Evolutionary conservation across 2,888 invertebrate genomes (phyloP).

Genomic region (Alsophila aescularia): DNA sequence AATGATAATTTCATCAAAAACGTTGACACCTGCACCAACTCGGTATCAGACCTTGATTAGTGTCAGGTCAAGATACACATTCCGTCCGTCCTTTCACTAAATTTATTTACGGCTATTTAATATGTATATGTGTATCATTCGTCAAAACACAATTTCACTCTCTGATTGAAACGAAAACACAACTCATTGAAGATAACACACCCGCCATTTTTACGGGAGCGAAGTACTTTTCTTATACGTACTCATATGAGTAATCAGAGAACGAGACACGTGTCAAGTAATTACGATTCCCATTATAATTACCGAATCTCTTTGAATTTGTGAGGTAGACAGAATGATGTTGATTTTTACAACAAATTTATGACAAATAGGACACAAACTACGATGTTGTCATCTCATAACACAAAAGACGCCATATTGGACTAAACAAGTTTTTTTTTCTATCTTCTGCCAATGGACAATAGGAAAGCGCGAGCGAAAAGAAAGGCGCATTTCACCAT

Average conservation of each 20-base stretch:
- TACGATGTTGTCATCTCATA: slow-evolving; percentile 85
- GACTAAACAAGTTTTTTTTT: slow-evolving; percentile 53
- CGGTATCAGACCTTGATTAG: slow-evolving; percentile 61
- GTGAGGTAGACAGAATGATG: slow-evolving; percentile 69
- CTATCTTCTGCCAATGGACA: no score
- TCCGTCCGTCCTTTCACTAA: slow-evolving; percentile 51
- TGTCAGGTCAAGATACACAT: slow-evolving; percentile 69
- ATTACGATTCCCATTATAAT: slow-evolving; percentile 56
- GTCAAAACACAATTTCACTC: slow-evolving; percentile 59
- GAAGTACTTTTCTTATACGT: slow-evolving; percentile 73
- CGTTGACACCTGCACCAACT: slow-evolving; percentile 74
- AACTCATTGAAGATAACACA: slow-evolving; percentile 80
- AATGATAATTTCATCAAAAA: slow-evolving; percentile 81
- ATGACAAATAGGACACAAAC: slow-evolving; percentile 79
- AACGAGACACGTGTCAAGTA: slow-evolving; percentile 49
- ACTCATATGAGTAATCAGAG: slow-evolving; percentile 51
- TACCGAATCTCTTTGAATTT: slow-evolving; percentile 66
- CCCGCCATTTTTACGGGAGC: slow-evolving; percentile 83
- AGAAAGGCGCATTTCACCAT: slow-evolving; percentile 39
- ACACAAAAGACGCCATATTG: slow-evolving; percentile 83
- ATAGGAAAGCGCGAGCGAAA: slow-evolving; percentile 35
- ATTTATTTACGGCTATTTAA: slow-evolving; percentile 42
- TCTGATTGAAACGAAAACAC: slow-evolving; percentile 77
- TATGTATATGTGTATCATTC: slow-evolving; percentile 45
- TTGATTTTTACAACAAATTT: slow-evolving; percentile 59